phyloP scores from a whole-genome alignment of 2,888 invertebrate species.

The Kryphioiulus occultus region DNA sequence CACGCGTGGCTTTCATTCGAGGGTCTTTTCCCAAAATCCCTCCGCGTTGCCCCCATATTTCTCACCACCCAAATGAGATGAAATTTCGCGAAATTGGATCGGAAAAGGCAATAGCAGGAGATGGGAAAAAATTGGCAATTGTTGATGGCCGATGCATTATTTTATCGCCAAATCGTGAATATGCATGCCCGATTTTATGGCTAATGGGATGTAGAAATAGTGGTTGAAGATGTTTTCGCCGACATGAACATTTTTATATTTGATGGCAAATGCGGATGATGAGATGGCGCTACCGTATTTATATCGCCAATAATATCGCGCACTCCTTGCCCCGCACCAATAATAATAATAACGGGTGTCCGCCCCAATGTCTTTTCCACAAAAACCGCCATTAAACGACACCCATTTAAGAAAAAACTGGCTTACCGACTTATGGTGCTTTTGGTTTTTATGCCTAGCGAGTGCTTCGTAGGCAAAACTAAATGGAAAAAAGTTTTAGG shows the following conservation, averaged over 20 bases:
- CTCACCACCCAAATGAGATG: background rate
- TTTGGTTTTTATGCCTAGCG: background rate
- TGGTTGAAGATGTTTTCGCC: constrained; percentile 33
- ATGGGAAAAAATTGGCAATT: constrained; percentile 3
- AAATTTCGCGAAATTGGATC: background rate
- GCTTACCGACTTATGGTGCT: background rate
- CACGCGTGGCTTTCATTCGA: background rate
- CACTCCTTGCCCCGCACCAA: background rate
- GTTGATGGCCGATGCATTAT: constrained; percentile 11
- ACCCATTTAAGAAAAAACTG: background rate
- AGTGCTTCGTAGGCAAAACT: background rate
- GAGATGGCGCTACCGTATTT: background rate
- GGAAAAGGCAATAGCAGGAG: constrained; percentile 35
- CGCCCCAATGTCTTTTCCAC: background rate
- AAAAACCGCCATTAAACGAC: background rate
- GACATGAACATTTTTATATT: constrained; percentile 11
- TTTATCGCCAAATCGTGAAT: constrained; percentile 45
- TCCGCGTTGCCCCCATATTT: background rate
- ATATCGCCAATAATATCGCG: background rate
- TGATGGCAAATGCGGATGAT: background rate
- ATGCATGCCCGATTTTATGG: constrained; percentile 50
- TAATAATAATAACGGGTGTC: background rate
- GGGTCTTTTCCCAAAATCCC: background rate
- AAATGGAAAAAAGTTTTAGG: background rate
- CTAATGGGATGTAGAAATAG: constrained; percentile 45